These are phyloP conservation scores for Halcyon senegalensis DNA, from an alignment of 2,113 vertebrate genomes.

Conservation along the genomic window DNA sequence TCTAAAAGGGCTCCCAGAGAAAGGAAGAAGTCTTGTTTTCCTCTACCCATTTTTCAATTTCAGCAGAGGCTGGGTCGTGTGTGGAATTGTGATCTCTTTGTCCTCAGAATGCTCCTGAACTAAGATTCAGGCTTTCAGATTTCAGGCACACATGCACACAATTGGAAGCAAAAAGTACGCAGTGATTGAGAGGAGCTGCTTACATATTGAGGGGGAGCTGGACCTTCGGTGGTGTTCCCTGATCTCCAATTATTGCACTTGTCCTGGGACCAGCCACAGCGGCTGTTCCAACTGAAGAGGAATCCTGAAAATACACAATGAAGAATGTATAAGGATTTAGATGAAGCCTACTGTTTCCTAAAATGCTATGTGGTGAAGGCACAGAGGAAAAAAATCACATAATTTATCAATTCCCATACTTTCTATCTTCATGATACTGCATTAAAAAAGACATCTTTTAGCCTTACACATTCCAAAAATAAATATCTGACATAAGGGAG, in stretches of 20 bases:
- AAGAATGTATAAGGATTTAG: background rate
- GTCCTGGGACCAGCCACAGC: constrained; percentile 83
- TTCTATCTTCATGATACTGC: background rate
- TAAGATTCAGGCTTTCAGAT: background rate
- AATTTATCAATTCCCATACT: background rate
- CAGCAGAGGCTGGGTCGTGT: background rate
- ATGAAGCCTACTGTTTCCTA: background rate
- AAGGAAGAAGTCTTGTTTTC: background rate
- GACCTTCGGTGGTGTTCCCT: constrained; percentile 86
- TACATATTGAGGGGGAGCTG: constrained; percentile 98
- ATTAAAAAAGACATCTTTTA: background rate
- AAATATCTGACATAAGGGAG: background rate
- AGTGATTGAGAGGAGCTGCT: constrained; percentile 70
- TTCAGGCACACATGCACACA: rapidly evolving
- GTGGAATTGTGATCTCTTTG: background rate
- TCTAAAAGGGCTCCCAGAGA: background rate
- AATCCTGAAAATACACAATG: constrained; percentile 79
- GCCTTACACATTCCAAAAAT: background rate
- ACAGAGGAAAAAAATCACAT: background rate
- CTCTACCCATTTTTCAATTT: background rate
- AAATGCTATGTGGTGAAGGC: background rate
- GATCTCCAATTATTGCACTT: constrained; percentile 85
- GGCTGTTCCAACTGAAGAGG: constrained; percentile 71
- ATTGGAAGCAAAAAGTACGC: background rate
- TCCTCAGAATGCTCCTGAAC: background rate